Base-by-base conservation (phyloP, 2,888 invertebrate genomes). In the Platycnemis pennipes region DNA sequence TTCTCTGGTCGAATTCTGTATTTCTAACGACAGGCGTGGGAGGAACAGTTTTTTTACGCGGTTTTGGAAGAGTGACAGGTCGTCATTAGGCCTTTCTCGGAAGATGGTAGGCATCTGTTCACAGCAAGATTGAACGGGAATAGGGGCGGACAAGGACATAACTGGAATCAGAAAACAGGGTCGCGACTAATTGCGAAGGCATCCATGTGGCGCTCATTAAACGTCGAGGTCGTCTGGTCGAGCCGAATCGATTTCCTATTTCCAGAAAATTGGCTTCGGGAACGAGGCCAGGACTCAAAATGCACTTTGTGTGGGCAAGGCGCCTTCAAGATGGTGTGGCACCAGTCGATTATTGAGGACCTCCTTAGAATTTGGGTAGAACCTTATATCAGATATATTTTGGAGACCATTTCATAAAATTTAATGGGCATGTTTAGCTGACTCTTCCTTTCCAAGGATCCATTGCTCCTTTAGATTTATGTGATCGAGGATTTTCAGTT, bases 231-330 rank as follows among this genome's bases (percentile, higher is more conserved):
- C 91, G 91, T 91, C 44, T 91, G 91, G 89, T 42, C 89, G 56
- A 89, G 89, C 56, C 53, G 89, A 91, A 91, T 91, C 91, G 91
- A 91, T 91, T 91, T 89, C 89, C 89, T 63, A 89, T 89, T 89
- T 91, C 63, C 91, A 91, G 91, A 91, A 91, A 91, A 91, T 91
- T 91, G 91, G 91, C 91, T 91, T 63, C 37, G n/a, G 91, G 63
- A 91, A 45, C 91, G 91, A 91, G 91, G 91, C 91, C 91, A n/a
- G 42, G 63, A 37, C 89, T 89, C 37, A 56, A 56, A 91, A 91
- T 44, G 91, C 7, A 8, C 44, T 89, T 31, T 42, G 89, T 89
- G 89, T 63, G 16, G 45, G 53, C 11, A 4, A 19, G 56, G 89
- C 53, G 89, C 56, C 56, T 56, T 53, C 26, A 53, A 53, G 53